A percentile compares a stretch with the other conserved stretches of the same genome.
Conservation (phyloP, 2,888 invertebrate species). For the Phytoseiulus persimilis region DNA sequence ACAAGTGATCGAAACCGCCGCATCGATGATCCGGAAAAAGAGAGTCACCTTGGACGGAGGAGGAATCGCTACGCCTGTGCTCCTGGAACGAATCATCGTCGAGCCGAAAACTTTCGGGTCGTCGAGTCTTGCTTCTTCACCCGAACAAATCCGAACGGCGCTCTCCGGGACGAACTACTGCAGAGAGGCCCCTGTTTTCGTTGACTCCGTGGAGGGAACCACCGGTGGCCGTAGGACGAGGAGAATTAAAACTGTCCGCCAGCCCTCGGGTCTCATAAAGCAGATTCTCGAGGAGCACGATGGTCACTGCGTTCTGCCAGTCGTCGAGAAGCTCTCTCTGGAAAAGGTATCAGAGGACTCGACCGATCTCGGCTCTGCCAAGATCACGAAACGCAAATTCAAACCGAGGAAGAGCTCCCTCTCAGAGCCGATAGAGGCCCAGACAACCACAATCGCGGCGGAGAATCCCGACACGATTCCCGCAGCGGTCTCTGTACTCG, state of each 20-base stretch:
- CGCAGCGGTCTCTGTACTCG: background rate
- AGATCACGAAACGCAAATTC: slow-evolving; percentile 8
- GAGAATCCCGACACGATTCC: background rate
- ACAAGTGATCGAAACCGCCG: too few species aligned
- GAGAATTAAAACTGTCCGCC: background rate
- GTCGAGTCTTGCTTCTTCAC: background rate
- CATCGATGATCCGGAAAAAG: too few species aligned
- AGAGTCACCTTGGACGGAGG: too few species aligned
- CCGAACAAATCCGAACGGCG: background rate
- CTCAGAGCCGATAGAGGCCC: background rate
- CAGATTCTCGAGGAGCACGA: background rate
- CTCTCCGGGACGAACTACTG: background rate
- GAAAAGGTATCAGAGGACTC: background rate
- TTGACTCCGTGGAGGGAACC: background rate
- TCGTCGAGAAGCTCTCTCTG: background rate
- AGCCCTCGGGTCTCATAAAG: background rate
- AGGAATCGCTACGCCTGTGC: too few species aligned
- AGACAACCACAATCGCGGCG: too few species aligned
- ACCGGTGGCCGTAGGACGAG: background rate
- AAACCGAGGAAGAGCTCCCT: background rate
- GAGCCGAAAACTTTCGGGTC: background rate
- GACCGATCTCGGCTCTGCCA: background rate
- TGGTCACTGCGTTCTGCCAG: background rate
- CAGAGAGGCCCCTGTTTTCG: background rate
- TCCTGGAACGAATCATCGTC: too few species aligned